Evolutionary conservation across 2,888 invertebrate genomes (phyloP), one percentile per base, ranked within the genome.

Genomic region (Trissolcus japonicus): DNA sequence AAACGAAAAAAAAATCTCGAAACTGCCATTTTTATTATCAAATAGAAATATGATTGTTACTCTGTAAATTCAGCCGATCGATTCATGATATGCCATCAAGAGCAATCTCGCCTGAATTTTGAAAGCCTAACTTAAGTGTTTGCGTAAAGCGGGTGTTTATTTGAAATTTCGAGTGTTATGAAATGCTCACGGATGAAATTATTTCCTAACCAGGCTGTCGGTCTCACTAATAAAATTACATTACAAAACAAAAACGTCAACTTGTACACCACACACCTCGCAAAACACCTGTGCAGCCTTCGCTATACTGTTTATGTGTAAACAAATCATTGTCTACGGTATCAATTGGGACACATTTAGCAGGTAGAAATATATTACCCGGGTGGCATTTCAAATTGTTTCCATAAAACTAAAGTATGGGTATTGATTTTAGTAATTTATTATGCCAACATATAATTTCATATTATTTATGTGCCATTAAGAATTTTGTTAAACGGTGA

Each of bases 131-230:
- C 16, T 65, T 66, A 55, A 65, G 53, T 19, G 59, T 53, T 59
- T 65, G 62, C 56, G 46, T 4, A 29, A 40, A 54, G 13, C 9
- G 35, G 46, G 16, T 65, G 54, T 63, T 35, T 59, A 59, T 53
- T 51, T 54, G 21, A 65, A 11, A 29, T 16, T 29, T n/a, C 16
- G 9, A n/a, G 14, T 40, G 7, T 40, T 16, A 3, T 43, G 43
- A n/a, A 13, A 43, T n/a, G 13, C 13, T n/a, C 43, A 46, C 9
- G n/a, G n/a, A 51, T 48, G 14, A 59, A 25, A 62, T 78, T 69
- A 65, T 83, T 84, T 85, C 84, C 76, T 83, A 82, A 84, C 75
- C 82, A 82, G 85, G 81, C 84, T 63, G 80, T 85, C 83, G 82
- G 82, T 63, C 79, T 81, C 78, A 11, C 80, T 76, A 78, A 82